These are phyloP conservation scores for Ypsolopha sequella DNA, from an alignment of 2,888 invertebrate genomes.

Conservation along the genomic window DNA sequence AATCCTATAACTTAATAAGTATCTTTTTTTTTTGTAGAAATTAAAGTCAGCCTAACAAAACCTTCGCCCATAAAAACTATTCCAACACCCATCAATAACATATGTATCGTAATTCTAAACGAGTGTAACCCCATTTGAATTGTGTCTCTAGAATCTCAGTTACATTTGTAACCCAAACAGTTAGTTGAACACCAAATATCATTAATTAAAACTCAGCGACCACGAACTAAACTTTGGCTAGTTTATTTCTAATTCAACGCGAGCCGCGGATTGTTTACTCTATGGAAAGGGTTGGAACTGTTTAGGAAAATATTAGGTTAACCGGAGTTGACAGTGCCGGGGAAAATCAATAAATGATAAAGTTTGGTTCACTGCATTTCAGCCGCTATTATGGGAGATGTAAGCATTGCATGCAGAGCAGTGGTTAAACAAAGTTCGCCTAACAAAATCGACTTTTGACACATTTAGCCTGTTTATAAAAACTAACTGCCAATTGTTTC, in stretches of 20 bases:
- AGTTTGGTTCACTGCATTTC: neutral
- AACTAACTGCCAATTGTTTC: neutral
- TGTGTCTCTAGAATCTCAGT: too few relatives aligned
- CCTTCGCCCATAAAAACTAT: too few relatives aligned
- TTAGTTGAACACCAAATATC: neutral
- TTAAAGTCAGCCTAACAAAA: too few relatives aligned
- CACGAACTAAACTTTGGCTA: neutral
- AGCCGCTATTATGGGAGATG: neutral
- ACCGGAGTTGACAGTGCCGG: neutral
- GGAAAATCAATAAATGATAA: neutral
- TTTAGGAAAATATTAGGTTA: conserved; percentile 1
- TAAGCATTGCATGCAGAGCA: too few relatives aligned
- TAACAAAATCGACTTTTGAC: too few relatives aligned
- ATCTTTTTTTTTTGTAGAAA: too few relatives aligned
- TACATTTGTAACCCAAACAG: neutral
- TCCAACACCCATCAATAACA: too few relatives aligned
- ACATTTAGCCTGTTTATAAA: too few relatives aligned
- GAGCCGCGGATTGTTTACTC: neutral
- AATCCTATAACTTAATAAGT: too few relatives aligned
- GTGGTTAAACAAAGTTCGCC: too few relatives aligned
- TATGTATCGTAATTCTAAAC: too few relatives aligned
- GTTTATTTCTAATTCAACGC: conserved; percentile 3
- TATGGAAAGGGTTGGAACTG: neutral
- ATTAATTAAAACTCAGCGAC: conserved; percentile 1
- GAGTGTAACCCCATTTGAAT: too few relatives aligned